These are phyloP conservation scores for Ornithorhynchus anatinus DNA, from an alignment of 2,113 vertebrate genomes.

Conservation along the genomic window DNA sequence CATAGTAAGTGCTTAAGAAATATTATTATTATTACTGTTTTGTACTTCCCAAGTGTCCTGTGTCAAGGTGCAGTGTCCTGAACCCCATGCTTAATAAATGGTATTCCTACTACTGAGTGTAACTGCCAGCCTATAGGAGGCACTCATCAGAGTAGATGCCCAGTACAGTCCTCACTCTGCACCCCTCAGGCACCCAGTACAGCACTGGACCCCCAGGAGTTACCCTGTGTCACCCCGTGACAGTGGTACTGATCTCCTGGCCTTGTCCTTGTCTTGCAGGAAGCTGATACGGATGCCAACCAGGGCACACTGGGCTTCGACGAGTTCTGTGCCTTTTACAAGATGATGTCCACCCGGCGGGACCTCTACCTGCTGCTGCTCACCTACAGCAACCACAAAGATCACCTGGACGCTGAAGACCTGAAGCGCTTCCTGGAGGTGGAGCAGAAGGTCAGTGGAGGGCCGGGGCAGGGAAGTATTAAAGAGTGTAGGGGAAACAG, in stretches of 20 bases:
- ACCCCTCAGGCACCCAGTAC: too few species aligned
- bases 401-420: constrained; percentile 82
- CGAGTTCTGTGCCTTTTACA: constrained; percentile 98
- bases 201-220: too few species aligned
- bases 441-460: constrained; percentile 89
- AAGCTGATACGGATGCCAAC: constrained; percentile 94
- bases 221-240: rapidly evolving
- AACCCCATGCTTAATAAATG: too few species aligned
- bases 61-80: too few species aligned
- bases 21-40: too few species aligned
- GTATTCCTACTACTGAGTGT: too few species aligned
- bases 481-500: neutral
- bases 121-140: too few species aligned
- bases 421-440: constrained; percentile 86
- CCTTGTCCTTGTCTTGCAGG: constrained; percentile 64
- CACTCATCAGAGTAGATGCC: too few species aligned
- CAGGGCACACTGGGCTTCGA: constrained; percentile 92
- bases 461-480: neutral
- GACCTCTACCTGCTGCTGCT: constrained; percentile 97
- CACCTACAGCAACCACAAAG: constrained; percentile 95
- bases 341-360: constrained; percentile 95
- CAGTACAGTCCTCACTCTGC: too few species aligned
- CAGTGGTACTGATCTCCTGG: neutral
- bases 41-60: too few species aligned
- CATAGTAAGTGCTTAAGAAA: too few species aligned